Conservation (phyloP, 2,113 vertebrate species). For the Megaptera novaeangliae region DNA sequence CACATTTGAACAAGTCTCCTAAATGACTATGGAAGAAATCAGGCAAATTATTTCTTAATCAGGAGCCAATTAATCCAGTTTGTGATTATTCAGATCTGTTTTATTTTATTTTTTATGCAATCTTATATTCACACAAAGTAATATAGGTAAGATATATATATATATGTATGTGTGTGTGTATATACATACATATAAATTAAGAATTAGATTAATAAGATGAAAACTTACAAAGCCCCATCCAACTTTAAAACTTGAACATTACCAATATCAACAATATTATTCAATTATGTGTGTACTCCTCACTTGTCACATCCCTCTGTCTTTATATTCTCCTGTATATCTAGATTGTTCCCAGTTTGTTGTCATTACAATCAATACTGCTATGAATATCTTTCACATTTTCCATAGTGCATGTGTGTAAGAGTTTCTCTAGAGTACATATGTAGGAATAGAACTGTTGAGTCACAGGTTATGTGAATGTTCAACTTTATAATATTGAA, state of each 20-base stretch:
- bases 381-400: not conserved
- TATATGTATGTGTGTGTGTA: not conserved
- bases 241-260: not conserved
- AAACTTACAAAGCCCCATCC: not conserved
- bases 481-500: not conserved
- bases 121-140: not conserved
- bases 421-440: not conserved
- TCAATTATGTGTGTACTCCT: not conserved
- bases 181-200: not conserved
- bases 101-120: not conserved
- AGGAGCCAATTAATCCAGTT: not conserved
- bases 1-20: not conserved
- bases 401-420: not conserved
- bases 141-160: not conserved
- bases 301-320: not conserved
- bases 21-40: not conserved
- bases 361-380: not conserved
- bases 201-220: not conserved
- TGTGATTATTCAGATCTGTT: not conserved
- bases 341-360: not conserved
- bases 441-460: not conserved
- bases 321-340: not conserved
- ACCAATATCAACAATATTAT: not conserved
- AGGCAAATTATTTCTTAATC: not conserved
- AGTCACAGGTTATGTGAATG: not conserved